Base-by-base conservation (phyloP, 1,140 invertebrate genomes). In the Drosophila pseudoobscura region DNA sequence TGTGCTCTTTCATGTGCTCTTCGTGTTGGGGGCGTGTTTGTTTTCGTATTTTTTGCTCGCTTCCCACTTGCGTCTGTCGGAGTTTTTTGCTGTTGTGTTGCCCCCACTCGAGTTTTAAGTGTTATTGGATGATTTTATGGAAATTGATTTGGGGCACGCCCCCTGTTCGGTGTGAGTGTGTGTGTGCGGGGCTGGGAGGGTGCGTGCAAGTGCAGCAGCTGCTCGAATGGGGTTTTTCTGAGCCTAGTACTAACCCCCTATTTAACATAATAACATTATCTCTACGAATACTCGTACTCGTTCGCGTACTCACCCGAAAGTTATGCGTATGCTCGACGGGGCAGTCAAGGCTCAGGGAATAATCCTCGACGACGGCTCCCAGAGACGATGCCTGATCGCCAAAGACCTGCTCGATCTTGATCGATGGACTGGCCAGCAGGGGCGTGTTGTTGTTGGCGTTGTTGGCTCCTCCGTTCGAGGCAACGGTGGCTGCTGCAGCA, bases 321-420 rank as follows among this genome's bases (percentile, higher is more conserved):
- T 70, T 77, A 52, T 73, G 72, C 24, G 73, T 76, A 43, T 78
- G 80, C 45, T 89, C 89, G n/a, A 84, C 73, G 0, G 72, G 62
- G 46, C 85, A 87, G 46, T 90, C 82, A 45, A 91, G 62, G 71
- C 69, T 75, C 43, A 91, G 56, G 6, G 82, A 70, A 75, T 91
- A 91, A 41, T 91, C 89, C 51, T 91, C 84, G 20, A 88, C 84
- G 9, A 74, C 83, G 24, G 65, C 50, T 65, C 69, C 61, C 24
- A 79, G 65, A 3, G 75, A 58, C 20, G 83, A 71, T 22, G 88
- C 49, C 54, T 26, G 24, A 3, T 91, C 89, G 22, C 79, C 79
- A 15, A 91, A 91, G 47, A 75, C 79, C 69, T 91, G 89, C 62
- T 91, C 89, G 61, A 91, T 89, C 64, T 91, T 91, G 20, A 91